Conservation (phyloP, 2,888 invertebrate genomes). For the Hirtodrosophila alboralis region DNA sequence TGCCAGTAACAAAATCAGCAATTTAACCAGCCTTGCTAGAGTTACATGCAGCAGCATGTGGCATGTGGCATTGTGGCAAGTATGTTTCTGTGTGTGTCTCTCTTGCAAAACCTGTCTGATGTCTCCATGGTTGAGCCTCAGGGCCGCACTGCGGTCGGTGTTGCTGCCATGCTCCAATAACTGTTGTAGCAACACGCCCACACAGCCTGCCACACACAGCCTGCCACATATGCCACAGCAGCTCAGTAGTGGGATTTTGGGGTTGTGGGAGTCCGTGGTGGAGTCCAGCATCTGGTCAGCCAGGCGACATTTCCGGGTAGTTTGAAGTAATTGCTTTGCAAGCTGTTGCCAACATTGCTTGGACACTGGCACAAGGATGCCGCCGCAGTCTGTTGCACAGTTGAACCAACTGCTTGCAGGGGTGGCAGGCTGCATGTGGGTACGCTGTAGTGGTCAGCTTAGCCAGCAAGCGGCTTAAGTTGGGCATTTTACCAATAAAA, state of each 20-base stretch:
- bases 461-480: slow-evolving; percentile 74
- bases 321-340: slow-evolving; percentile 78
- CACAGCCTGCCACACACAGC: slow-evolving; percentile 10
- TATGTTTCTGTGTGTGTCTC: slow-evolving; percentile 4
- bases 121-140: slow-evolving; percentile 23
- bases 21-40: slow-evolving; percentile 66
- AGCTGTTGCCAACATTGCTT: slow-evolving; percentile 67
- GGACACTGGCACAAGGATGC: slow-evolving; percentile 31
- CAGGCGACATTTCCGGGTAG: slow-evolving; percentile 78
- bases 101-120: slow-evolving; percentile 29
- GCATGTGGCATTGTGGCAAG: slow-evolving; percentile 26
- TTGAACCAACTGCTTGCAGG: neutral
- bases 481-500: slow-evolving; percentile 60
- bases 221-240: slow-evolving; percentile 31
- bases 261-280: slow-evolving; percentile 5
- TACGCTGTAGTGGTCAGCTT: slow-evolving; percentile 65
- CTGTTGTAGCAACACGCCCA: slow-evolving; percentile 57
- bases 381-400: slow-evolving; percentile 54
- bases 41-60: slow-evolving; percentile 16
- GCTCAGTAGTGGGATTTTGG: neutral
- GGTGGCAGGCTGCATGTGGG: neutral
- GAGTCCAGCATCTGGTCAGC: slow-evolving; percentile 65
- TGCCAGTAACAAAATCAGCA: slow-evolving; percentile 71
- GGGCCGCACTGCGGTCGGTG: slow-evolving; percentile 52
- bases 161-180: slow-evolving; percentile 60